Evolutionary conservation across 2,113 vertebrate genomes (phyloP).

Genomic region (Bucco capensis): DNA sequence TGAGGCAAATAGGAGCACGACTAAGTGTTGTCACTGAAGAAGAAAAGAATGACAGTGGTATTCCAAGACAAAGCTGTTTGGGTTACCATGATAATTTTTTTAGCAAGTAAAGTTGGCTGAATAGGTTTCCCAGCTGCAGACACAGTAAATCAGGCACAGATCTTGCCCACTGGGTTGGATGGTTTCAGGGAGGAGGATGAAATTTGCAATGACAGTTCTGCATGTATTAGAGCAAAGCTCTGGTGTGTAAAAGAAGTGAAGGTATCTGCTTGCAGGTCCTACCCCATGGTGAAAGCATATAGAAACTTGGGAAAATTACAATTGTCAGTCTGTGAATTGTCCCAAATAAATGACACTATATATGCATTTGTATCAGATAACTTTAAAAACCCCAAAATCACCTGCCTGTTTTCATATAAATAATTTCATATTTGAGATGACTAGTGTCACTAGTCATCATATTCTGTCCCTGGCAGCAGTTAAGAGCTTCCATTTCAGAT

Average conservation of each 20-base stretch:
- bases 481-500: neutral
- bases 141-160: neutral
- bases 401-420: neutral
- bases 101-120: neutral
- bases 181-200: neutral
- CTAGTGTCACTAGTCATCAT: neutral
- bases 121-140: neutral
- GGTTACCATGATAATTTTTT: slow-evolving; percentile 6
- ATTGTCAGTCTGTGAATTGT: neutral
- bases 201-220: slow-evolving; percentile 5
- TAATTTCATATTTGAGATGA: neutral
- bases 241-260: neutral
- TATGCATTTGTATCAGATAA: neutral
- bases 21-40: neutral
- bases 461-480: neutral
- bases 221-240: neutral
- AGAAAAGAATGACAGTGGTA: neutral
- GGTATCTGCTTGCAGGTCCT: accelerated
- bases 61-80: neutral
- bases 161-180: neutral
- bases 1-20: neutral
- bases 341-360: neutral
- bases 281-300: neutral
- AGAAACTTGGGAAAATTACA: neutral
- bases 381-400: neutral